A percentile compares a stretch with the other conserved stretches of the same genome.
Evolutionary conservation across 2,113 vertebrate species (phyloP).

Genomic region (Saimiri boliviensis): DNA sequence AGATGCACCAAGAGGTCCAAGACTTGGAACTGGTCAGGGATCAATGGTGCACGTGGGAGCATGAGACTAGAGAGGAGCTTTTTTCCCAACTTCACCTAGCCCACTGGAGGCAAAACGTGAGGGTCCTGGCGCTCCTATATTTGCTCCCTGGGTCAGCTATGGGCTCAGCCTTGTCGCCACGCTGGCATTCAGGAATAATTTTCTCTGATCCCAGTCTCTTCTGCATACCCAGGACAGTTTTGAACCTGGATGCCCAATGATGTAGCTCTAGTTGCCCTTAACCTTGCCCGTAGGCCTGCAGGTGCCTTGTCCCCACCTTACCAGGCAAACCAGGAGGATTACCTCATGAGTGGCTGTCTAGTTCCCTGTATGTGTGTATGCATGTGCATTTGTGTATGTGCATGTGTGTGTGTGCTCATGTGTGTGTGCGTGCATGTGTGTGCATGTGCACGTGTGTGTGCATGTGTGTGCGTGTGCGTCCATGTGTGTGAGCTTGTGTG

Average conservation of each 20-base stretch:
- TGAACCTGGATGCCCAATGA: too few relatives aligned
- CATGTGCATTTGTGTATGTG: too few relatives aligned
- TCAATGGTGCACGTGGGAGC: neutral
- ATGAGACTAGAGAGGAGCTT: neutral
- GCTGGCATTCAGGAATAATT: neutral
- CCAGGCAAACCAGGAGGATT: neutral
- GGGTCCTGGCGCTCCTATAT: neutral
- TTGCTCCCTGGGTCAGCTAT: neutral
- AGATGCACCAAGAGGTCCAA: neutral
- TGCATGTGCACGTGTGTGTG: neutral
- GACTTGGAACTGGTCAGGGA: neutral
- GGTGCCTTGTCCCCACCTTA: neutral
- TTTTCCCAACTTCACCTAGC: neutral
- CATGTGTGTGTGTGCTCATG: neutral
- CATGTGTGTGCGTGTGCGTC: neutral
- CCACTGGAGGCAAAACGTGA: neutral
- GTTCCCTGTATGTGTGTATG: neutral
- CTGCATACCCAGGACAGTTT: neutral
- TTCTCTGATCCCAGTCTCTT: neutral
- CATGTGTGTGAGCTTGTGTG: neutral
- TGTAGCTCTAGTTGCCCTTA: neutral
- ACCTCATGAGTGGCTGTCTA: neutral
- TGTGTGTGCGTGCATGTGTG: fast-evolving
- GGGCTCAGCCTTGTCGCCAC: neutral
- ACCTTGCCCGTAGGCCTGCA: neutral